Percentiles rank a stretch among this genome's conserved stretches.
Conservation (phyloP, 2,797 vertebrate genomes). For the Loris lydekkerianus region DNA sequence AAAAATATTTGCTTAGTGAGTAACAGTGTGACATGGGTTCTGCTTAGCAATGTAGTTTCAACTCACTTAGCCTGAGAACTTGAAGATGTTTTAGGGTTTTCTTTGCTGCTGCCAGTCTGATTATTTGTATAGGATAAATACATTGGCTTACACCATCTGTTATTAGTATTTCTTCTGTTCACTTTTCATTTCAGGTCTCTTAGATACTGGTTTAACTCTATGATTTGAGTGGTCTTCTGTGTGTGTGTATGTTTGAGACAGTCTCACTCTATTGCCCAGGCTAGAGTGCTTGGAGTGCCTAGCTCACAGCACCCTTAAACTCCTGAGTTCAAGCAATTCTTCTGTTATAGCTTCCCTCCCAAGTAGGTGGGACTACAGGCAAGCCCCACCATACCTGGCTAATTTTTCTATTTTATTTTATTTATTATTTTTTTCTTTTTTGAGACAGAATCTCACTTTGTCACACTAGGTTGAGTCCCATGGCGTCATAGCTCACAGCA, state of each 20-base stretch:
- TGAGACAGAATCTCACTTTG: too few species aligned
- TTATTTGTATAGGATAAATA: conserved; percentile 9
- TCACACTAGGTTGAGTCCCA: too few species aligned
- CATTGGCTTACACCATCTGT: neutral
- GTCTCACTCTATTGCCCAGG: too few species aligned
- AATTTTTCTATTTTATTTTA: too few species aligned
- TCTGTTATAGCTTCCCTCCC: too few species aligned
- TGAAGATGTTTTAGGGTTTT: conserved; percentile 1
- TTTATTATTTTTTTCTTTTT: too few species aligned
- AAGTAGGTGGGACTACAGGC: too few species aligned
- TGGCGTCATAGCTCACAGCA: too few species aligned
- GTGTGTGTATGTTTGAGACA: neutral
- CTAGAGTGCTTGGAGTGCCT: too few species aligned
- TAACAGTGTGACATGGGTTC: conserved; percentile 62
- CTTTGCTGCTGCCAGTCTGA: neutral
- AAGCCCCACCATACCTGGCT: too few species aligned
- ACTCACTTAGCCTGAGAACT: conserved; percentile 55
- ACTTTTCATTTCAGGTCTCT: conserved; percentile 47
- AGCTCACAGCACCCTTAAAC: too few species aligned
- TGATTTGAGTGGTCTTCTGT: neutral
- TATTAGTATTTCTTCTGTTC: conserved; percentile 22
- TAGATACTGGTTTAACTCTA: neutral
- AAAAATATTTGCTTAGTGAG: conserved; percentile 83
- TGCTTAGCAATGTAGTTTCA: conserved; percentile 60
- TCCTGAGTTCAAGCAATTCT: too few species aligned